phyloP scores from a whole-genome alignment of 2,888 invertebrate species.

The Agonopterix alstromeriana region DNA sequence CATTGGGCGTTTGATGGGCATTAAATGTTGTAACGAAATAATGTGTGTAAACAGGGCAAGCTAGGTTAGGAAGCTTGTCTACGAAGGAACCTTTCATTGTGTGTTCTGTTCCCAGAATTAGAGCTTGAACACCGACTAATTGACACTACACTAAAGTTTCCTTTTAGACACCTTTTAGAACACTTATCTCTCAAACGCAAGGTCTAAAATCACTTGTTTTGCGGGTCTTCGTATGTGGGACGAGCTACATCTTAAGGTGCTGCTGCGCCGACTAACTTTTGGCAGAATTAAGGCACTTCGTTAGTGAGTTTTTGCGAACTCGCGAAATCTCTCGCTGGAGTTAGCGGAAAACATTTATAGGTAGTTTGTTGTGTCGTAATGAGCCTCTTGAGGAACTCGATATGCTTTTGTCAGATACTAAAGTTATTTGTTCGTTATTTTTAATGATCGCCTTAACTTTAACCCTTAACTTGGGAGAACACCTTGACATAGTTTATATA shows the following conservation, averaged over 20 bases:
- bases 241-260: constrained; percentile 21
- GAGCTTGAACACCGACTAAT: constrained; percentile 43
- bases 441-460: not conserved
- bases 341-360: constrained; percentile 49
- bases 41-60: no score
- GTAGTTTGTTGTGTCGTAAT: constrained; percentile 31
- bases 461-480: no score
- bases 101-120: constrained; percentile 1
- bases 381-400: constrained; percentile 17
- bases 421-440: constrained; percentile 1
- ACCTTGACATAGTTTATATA: no score
- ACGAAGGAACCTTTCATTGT: no score
- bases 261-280: constrained; percentile 44
- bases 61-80: no score
- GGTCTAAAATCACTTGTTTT: no score
- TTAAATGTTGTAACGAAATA: no score
- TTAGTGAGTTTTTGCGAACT: constrained; percentile 61
- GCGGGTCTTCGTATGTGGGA: no score
- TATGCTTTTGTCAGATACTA: not conserved
- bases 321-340: constrained; percentile 51
- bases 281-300: constrained; percentile 58
- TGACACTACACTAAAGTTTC: constrained; percentile 33
- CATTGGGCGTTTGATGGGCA: no score
- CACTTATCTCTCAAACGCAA: no score
- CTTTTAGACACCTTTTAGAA: not conserved